Evolutionary conservation across 2,113 vertebrate genomes (phyloP).

Genomic region (Paramormyrops kingsleyae): DNA sequence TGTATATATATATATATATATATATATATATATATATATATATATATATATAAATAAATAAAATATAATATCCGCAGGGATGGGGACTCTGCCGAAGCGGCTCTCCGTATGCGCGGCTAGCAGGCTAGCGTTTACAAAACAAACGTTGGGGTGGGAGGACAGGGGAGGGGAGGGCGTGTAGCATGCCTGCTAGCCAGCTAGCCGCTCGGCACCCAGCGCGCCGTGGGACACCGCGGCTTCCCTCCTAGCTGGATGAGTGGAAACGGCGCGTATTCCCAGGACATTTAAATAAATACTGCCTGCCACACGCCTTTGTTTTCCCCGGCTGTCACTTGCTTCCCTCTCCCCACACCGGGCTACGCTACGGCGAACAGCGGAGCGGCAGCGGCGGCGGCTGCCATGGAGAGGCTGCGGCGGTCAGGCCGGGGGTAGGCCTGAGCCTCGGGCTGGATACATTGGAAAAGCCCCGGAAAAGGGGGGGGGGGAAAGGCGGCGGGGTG

Average conservation of each 20-base stretch:
- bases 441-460: conserved; percentile 26
- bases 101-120: not conserved
- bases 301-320: not conserved
- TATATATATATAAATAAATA: too few relatives aligned
- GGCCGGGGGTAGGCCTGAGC: conserved; percentile 29
- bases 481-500: not conserved
- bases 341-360: not conserved
- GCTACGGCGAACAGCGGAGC: not conserved
- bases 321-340: not conserved
- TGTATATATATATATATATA: too few relatives aligned
- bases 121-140: not conserved
- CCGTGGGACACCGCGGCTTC: not conserved
- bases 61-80: too few relatives aligned
- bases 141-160: not conserved
- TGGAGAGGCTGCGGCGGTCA: conserved; percentile 31
- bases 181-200: not conserved
- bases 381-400: conserved; percentile 4
- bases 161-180: not conserved
- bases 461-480: not conserved
- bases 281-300: not conserved
- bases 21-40: not conserved
- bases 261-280: not conserved
- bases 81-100: not conserved
- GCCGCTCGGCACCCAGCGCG: not conserved
- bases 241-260: not conserved